These are phyloP conservation scores for Lasioglossum villosulum DNA, from an alignment of 2,888 invertebrate species.

Conservation along the genomic window DNA sequence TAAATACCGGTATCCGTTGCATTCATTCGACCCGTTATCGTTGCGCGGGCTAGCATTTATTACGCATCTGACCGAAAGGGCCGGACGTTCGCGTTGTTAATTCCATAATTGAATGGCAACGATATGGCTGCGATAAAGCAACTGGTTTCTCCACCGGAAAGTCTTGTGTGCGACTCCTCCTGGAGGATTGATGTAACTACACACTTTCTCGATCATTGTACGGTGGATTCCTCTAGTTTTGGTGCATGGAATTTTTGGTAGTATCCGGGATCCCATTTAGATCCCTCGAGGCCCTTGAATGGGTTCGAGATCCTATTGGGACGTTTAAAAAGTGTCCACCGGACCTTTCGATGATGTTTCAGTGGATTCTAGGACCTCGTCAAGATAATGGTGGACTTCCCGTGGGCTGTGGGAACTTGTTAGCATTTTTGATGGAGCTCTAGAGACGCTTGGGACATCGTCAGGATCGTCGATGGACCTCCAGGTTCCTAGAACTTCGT, in stretches of 20 bases:
- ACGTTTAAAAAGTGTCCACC: not conserved
- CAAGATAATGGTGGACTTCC: not conserved
- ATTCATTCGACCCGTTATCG: slow-evolving; percentile 73
- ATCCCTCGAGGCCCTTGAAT: not conserved
- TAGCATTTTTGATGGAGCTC: not conserved
- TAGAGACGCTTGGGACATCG: not conserved
- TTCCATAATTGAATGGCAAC: slow-evolving; percentile 72
- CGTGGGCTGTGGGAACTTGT: not conserved
- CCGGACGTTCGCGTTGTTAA: slow-evolving; percentile 68
- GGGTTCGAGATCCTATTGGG: not conserved
- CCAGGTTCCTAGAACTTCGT: not conserved
- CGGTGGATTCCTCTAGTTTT: not conserved
- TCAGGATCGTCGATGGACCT: not conserved
- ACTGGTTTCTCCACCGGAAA: slow-evolving; percentile 10
- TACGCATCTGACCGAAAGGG: slow-evolving; percentile 69
- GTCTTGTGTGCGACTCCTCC: not conserved
- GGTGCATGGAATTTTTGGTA: not conserved
- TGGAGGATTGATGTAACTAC: not conserved
- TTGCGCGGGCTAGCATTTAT: slow-evolving; percentile 69
- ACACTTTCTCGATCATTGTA: not conserved
- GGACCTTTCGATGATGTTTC: not conserved
- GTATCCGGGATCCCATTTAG: not conserved
- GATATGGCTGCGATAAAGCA: slow-evolving; percentile 55
- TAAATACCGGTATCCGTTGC: slow-evolving; percentile 74
- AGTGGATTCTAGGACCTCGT: not conserved